phyloP scores from a whole-genome alignment of 2,113 vertebrate genomes.

The Piaya cayana region DNA sequence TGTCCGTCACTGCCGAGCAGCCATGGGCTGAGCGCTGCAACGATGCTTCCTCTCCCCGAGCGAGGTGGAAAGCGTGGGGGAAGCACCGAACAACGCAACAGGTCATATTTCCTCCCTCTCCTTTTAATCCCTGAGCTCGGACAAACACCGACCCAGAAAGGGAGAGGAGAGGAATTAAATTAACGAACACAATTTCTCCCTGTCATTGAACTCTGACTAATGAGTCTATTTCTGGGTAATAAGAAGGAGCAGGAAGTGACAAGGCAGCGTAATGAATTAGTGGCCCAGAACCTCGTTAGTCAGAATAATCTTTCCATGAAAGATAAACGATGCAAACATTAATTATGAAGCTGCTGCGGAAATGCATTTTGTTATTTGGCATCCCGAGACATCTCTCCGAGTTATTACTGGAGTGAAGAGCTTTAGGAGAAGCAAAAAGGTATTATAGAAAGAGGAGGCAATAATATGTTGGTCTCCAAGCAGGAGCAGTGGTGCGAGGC shows the following conservation, averaged over 20 bases:
- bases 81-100: background rate
- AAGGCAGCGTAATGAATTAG: slow-evolving; percentile 84
- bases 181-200: slow-evolving; percentile 82
- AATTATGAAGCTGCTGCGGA: slow-evolving; percentile 85
- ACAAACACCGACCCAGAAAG: slow-evolving; percentile 60
- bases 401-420: slow-evolving; percentile 60
- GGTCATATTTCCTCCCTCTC: background rate
- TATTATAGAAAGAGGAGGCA: background rate
- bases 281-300: slow-evolving; percentile 89
- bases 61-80: background rate
- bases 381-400: slow-evolving; percentile 65
- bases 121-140: slow-evolving; percentile 59
- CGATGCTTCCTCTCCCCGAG: fast-evolving
- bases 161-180: slow-evolving; percentile 80
- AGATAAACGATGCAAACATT: slow-evolving; percentile 89
- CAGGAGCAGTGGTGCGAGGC: background rate
- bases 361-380: slow-evolving; percentile 82
- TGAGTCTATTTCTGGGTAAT: slow-evolving; percentile 87
- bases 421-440: background rate
- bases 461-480: background rate
- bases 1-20: background rate
- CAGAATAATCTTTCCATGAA: slow-evolving; percentile 84
- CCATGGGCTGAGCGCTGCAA: fast-evolving
- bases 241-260: slow-evolving; percentile 86
- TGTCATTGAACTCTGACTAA: slow-evolving; percentile 81